These are phyloP conservation scores for Mico argentatus DNA, from an alignment of 2,797 vertebrate species.

Conservation along the genomic window DNA sequence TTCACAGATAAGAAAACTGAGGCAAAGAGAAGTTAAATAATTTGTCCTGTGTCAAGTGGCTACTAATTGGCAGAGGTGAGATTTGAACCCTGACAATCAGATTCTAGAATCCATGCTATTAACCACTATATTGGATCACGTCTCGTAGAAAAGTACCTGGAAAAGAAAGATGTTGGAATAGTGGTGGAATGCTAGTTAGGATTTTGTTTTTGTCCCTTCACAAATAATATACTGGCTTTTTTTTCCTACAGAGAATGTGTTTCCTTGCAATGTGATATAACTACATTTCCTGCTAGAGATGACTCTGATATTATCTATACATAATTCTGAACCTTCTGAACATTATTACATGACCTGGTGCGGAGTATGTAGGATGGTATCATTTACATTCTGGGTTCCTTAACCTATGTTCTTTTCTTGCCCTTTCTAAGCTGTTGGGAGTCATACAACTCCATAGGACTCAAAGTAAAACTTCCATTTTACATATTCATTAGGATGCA, in stretches of 20 bases:
- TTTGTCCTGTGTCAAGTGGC: not conserved
- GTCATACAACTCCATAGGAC: slow-evolving; percentile 49
- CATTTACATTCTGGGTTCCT: slow-evolving; percentile 58
- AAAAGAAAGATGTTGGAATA: not conserved
- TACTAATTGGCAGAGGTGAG: not conserved
- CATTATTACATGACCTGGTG: not conserved
- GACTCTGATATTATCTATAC: slow-evolving; percentile 61
- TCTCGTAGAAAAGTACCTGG: not conserved
- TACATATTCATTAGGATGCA: slow-evolving; percentile 66
- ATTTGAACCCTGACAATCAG: not conserved
- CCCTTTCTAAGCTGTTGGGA: slow-evolving; percentile 50
- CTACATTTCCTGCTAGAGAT: not conserved
- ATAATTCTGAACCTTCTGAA: slow-evolving; percentile 63
- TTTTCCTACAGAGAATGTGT: not conserved
- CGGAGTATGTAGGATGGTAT: slow-evolving; percentile 29
- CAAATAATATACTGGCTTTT: not conserved
- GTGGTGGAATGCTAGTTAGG: not conserved
- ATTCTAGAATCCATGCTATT: not conserved
- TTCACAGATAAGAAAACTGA: not conserved
- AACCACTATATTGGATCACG: not conserved
- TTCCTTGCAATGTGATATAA: not conserved
- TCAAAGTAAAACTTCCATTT: slow-evolving; percentile 52
- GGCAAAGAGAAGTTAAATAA: not conserved
- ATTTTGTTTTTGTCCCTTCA: not conserved
- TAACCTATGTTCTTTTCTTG: slow-evolving; percentile 56